Conservation (phyloP, 1,140 invertebrate species). For the Dolichoris vasculosae region DNA sequence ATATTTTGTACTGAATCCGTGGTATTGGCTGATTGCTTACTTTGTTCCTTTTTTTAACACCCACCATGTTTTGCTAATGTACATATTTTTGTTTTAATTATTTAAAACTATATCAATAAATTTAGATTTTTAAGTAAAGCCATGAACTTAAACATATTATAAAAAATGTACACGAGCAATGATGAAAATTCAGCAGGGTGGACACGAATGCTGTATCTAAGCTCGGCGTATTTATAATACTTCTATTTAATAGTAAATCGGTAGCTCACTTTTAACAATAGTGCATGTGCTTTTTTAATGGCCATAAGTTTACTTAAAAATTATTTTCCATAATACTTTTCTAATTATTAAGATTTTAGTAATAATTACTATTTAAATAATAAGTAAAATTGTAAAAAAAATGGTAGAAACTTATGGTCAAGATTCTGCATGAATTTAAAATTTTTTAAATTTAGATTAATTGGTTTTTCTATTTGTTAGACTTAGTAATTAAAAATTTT, state of each 20-base stretch:
- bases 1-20: conserved; percentile 74
- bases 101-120: conserved; percentile 14
- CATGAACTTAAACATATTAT: not conserved
- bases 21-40: conserved; percentile 75
- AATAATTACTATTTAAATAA: too few relatives aligned
- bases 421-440: conserved; percentile 44
- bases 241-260: conserved; percentile 72
- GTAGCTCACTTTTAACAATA: conserved; percentile 76
- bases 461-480: conserved; percentile 45
- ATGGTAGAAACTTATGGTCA: conserved; percentile 53
- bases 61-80: conserved; percentile 58
- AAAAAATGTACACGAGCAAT: conserved; percentile 58
- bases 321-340: not conserved
- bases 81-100: conserved; percentile 54
- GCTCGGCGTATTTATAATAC: conserved; percentile 72
- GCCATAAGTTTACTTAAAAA: conserved; percentile 65
- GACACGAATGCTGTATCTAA: conserved; percentile 75
- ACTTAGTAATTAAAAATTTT: conserved; percentile 31
- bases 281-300: conserved; percentile 70
- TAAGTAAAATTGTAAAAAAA: not conserved
- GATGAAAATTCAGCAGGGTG: conserved; percentile 63
- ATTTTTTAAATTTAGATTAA: conserved; percentile 34
- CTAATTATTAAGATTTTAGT: not conserved
- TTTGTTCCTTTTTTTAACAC: conserved; percentile 68
- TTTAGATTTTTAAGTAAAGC: not conserved